A percentile compares a stretch with the other conserved stretches of the same genome.
Conservation (phyloP, 23 tunicate species). For the Diplosoma virens region DNA sequence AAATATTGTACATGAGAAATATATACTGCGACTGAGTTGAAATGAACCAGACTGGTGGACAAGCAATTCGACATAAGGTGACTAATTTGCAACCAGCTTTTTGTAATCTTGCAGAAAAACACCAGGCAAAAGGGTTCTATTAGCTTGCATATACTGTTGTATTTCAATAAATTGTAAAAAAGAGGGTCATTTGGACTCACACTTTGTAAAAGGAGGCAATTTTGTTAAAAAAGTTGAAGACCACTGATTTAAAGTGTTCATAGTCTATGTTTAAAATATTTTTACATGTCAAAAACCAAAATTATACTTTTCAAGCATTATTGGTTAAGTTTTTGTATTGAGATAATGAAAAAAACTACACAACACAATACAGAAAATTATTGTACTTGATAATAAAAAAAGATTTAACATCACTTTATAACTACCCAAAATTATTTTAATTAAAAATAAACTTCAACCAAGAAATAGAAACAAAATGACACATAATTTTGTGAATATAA, state of each 20-base stretch:
- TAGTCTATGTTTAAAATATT: too few species aligned
- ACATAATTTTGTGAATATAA: too few species aligned
- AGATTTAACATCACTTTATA: too few species aligned
- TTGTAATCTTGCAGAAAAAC: not conserved
- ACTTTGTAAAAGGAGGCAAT: not conserved
- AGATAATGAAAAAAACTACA: too few species aligned
- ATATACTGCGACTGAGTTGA: slow-evolving; percentile 2
- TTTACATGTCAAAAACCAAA: too few species aligned
- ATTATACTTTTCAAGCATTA: too few species aligned
- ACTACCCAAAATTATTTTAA: too few species aligned
- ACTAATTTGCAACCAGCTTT: slow-evolving; percentile 18
- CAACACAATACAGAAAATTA: too few species aligned
- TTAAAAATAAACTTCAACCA: too few species aligned
- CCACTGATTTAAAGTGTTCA: not conserved
- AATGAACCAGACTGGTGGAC: not conserved
- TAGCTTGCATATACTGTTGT: not conserved
- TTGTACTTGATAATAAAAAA: too few species aligned
- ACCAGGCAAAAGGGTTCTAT: slow-evolving; percentile 25
- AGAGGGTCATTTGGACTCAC: not conserved
- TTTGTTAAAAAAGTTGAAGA: not conserved
- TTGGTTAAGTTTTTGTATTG: too few species aligned
- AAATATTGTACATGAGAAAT: slow-evolving; percentile 13
- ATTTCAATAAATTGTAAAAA: not conserved
- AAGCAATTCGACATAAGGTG: slow-evolving; percentile 2
- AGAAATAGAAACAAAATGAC: too few species aligned